These are phyloP conservation scores for Anabacerthia variegaticeps DNA, from an alignment of 2,797 vertebrate species.

Conservation along the genomic window DNA sequence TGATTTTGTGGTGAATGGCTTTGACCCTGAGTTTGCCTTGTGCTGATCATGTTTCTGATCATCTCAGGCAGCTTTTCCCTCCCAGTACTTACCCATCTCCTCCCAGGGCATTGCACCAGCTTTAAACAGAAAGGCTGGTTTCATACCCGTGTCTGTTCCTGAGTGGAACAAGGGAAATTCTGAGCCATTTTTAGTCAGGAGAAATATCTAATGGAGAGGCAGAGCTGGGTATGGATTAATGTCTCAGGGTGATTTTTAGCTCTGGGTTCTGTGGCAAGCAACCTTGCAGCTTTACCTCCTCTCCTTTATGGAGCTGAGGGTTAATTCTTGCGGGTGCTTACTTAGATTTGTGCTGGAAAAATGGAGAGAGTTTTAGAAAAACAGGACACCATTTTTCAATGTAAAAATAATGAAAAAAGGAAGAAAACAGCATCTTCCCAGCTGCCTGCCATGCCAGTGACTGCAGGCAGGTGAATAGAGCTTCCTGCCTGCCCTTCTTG, in stretches of 20 bases:
- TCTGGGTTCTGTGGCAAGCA: neutral
- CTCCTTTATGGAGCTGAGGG: neutral
- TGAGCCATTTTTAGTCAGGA: neutral
- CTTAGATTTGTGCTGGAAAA: neutral
- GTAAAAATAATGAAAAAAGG: neutral
- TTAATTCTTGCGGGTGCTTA: neutral
- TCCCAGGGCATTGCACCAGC: neutral
- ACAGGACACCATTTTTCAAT: neutral
- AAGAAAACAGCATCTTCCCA: neutral
- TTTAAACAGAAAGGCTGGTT: neutral
- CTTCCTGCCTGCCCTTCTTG: neutral
- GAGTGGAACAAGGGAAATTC: neutral
- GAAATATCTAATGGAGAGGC: neutral
- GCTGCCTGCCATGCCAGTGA: neutral
- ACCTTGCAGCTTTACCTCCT: neutral
- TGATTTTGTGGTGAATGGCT: neutral
- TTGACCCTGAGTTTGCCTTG: neutral
- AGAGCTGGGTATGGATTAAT: neutral
- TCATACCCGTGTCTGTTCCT: neutral
- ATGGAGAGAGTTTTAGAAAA: neutral
- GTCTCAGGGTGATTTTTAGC: neutral
- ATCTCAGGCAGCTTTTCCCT: neutral
- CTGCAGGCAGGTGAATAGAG: neutral
- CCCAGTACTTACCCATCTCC: neutral
- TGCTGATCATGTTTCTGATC: neutral